Base-by-base conservation (phyloP, 2,888 invertebrate species). In the Amblyjoppa proteus region DNA sequence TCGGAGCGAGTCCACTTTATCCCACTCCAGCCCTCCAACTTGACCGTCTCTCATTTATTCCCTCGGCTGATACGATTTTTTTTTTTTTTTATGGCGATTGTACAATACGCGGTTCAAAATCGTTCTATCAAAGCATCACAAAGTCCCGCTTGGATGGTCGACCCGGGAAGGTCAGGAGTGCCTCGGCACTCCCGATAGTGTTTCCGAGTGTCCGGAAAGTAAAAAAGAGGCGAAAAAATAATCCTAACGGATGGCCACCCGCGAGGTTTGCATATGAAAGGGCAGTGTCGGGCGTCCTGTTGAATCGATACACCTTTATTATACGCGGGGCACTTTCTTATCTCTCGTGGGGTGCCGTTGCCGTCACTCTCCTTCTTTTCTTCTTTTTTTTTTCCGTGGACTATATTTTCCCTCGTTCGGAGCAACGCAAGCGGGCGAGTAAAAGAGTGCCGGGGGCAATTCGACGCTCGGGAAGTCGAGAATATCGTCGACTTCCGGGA, bases 261-360 rank as follows among this genome's bases (percentile, higher is more conserved):
- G 90, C 90, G 89, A 91, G 87, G 91, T 94, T 94, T 93, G 93
- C 94, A 94, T 94, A 94, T 94, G 93, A 94, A 94, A 94, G 90
- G 91, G 89, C 75, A 79, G 86, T 86, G 70, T 83, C 81, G 83
- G 81, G 89, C 82, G 68, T 68, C 41, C 53, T 74, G 81, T 81
- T 68, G 92, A 93, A 94, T 94, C 93, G 93, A 94, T 94, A 93
- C 91, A 93, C 92, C 92, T 93, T 93, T 94, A 93, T 93, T 92
- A 92, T 92, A 89, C 91, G 85, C 68, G 73, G n/a, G 76, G 88
- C 90, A 90, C 91, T 92, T 91, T 90, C 92, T 93, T 94, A 94
- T 94, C 94, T 93, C 89, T 88, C 79, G 85, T 68, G 87, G 85
- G 73, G 79, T 31, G 68, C 71, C 56, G 77, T 66, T 84, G 87